Evolutionary conservation across 1,140 invertebrate genomes (phyloP).

Genomic region (Melanaphis sacchari): DNA sequence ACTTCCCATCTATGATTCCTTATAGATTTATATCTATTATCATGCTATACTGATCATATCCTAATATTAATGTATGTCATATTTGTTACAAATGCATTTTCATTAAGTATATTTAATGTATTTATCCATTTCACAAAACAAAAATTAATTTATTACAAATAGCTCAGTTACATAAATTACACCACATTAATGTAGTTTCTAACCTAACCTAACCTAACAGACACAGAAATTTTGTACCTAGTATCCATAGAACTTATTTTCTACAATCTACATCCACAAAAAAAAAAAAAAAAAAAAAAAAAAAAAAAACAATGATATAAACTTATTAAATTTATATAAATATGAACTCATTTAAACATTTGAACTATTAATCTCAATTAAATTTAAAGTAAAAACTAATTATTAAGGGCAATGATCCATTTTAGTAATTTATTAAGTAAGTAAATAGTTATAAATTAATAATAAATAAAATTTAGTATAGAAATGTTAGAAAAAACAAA

Average conservation of each 20-base stretch:
- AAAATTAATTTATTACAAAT: background rate
- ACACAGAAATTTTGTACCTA: background rate
- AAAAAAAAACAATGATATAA: background rate
- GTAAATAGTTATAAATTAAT: background rate
- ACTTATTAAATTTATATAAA: background rate
- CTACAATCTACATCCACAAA: background rate
- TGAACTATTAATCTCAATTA: no score
- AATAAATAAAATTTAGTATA: background rate
- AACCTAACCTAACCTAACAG: no score
- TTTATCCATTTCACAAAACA: background rate
- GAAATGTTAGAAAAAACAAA: no score
- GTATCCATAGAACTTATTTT: background rate
- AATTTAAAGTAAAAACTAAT: background rate
- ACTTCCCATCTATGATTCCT: no score
- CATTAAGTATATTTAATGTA: background rate
- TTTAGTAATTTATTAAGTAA: background rate
- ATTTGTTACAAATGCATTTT: background rate
- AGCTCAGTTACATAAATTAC: no score
- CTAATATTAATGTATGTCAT: background rate
- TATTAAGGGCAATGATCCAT: background rate
- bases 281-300: background rate
- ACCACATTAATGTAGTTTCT: background rate
- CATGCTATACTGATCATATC: background rate
- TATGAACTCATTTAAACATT: background rate
- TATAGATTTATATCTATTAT: no score